Evolutionary conservation across 2,797 vertebrate species (phyloP).

Genomic region (Enoplosus armatus): DNA sequence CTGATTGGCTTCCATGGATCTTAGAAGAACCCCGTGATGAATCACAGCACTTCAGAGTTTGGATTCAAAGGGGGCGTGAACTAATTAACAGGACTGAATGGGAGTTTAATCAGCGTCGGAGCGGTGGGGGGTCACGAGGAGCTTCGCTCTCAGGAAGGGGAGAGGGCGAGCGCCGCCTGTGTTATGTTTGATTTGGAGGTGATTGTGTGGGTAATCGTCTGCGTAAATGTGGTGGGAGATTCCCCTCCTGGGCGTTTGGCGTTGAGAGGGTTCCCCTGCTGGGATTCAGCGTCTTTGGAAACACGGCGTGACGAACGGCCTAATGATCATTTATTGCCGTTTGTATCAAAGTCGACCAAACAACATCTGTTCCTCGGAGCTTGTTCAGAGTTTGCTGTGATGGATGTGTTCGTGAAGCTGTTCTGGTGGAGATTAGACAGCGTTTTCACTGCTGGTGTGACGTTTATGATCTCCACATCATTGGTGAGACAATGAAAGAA

Average conservation of each 20-base stretch:
- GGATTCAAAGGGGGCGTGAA: constrained; percentile 27
- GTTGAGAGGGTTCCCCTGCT: constrained; percentile 37
- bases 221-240: constrained; percentile 44
- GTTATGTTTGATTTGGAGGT: constrained; percentile 45
- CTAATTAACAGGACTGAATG: constrained; percentile 50
- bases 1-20: constrained; percentile 21
- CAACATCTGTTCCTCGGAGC: constrained; percentile 56
- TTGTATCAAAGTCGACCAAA: constrained; percentile 48
- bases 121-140: constrained; percentile 2
- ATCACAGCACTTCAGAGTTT: constrained; percentile 5
- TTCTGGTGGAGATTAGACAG: background rate
- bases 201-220: constrained; percentile 58
- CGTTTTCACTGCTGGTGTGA: background rate
- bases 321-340: constrained; percentile 61
- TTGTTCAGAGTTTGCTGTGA: constrained; percentile 10
- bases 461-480: constrained; percentile 6
- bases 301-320: constrained; percentile 12
- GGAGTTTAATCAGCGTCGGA: constrained; percentile 45
- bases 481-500: background rate
- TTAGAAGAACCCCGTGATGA: constrained; percentile 5
- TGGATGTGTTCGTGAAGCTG: constrained; percentile 7
- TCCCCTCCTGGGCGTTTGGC: constrained; percentile 30
- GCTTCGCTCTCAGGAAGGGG: constrained; percentile 20
- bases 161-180: background rate
- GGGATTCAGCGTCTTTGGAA: constrained; percentile 21